Base-by-base conservation (phyloP, 2,113 vertebrate genomes). In the Elanoides forficatus region DNA sequence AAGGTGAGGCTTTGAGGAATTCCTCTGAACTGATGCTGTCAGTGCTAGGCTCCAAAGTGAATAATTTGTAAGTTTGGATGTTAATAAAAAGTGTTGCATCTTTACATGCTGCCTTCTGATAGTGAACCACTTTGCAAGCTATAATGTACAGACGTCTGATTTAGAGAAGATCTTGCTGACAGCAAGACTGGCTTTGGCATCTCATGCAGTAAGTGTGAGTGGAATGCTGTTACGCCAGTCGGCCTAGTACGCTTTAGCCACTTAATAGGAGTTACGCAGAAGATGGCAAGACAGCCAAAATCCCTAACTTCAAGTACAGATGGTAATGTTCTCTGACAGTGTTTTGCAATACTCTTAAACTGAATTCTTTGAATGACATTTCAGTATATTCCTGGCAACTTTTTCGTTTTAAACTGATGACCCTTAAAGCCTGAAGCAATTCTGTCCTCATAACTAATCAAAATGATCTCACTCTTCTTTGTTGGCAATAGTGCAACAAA, bases 171-270 rank as follows among this genome's bases (percentile, higher is more conserved):
- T 19, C 55, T 47, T 86, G 30, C n/a, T 81, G 75, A 34, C 36
- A 71, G 47, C 26, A 59, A 47, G 63, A 7, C 19, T 55, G 88
- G 15, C 65, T 91, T 88, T 36, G 52, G 50, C 60, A 74, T 81
- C 22, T 74, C 16, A 2, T 17, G 66, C 70, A 55, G 7, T 52
- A 80, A 68, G n/a, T 52, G 34, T 2, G 4, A 79, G 47, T 42
- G 40, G 1, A 6, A 55, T 67, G 45, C 42, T 2, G 9, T 27
- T 55, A 5, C 6, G 45, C 82, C 72, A 50, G 65, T 76, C n/a
- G 58, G 85, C 43, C 36, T 1, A 1, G 53, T 53, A 40, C 0
- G 0, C 15, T 86, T 83, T 10, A 53, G 13, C 20, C 10, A n/a
- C 36, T 67, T 38, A 27, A 22, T 8, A 58, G 34, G 23, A 82